These are phyloP conservation scores for Protobothrops flavoviridis DNA, from an alignment of 2,113 vertebrate species.

Conservation along the genomic window DNA sequence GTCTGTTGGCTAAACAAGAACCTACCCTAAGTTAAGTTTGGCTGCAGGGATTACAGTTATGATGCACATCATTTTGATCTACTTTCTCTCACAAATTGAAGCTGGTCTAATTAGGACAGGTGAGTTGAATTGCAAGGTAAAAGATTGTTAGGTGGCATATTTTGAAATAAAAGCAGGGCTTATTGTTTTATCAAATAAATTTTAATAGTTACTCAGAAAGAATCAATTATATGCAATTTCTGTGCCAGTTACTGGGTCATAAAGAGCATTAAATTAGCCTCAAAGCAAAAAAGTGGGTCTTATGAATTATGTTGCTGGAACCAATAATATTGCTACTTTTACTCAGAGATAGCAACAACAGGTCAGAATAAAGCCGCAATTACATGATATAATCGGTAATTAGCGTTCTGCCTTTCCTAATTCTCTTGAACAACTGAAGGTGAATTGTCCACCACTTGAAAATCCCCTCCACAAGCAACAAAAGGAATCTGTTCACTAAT, in stretches of 20 bases:
- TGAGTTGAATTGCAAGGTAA: neutral
- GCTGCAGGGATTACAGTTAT: neutral
- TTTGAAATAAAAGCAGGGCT: neutral
- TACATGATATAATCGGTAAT: neutral
- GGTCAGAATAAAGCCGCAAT: neutral
- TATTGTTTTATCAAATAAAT: neutral
- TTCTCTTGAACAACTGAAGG: neutral
- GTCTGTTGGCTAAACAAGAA: neutral
- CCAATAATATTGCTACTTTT: neutral
- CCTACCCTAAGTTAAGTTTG: neutral
- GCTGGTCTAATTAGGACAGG: neutral
- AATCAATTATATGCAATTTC: constrained; percentile 9
- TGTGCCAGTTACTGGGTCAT: neutral
- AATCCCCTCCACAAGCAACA: neutral
- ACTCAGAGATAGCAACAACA: neutral
- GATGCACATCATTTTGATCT: neutral
- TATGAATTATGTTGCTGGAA: neutral
- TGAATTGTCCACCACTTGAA: neutral
- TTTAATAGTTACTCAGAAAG: neutral
- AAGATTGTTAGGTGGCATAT: constrained; percentile 9
- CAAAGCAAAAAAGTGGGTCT: neutral
- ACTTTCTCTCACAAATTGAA: neutral
- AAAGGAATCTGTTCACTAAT: neutral
- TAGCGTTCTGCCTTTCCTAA: neutral
- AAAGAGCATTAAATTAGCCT: neutral